A percentile compares a stretch with the other conserved stretches of the same genome.
Conservation (phyloP, 2,113 vertebrate species). For the Tetrao urogallus region DNA sequence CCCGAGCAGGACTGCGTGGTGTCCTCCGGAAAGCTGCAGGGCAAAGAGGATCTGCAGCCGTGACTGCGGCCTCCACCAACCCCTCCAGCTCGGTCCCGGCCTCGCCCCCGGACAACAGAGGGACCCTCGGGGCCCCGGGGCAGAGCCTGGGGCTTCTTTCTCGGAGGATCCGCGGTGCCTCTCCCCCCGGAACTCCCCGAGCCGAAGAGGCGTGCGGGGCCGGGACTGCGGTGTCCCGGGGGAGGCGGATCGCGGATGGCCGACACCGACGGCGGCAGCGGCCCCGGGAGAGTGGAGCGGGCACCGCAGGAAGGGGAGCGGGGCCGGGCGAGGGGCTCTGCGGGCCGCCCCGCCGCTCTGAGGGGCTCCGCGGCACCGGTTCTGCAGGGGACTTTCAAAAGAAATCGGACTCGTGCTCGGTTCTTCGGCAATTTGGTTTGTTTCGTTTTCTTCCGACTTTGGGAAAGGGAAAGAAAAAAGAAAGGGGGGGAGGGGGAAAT, state of each 20-base stretch:
- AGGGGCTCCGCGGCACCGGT: background rate
- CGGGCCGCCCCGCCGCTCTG: background rate
- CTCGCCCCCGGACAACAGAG: slow-evolving; percentile 64
- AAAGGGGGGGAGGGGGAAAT: rapidly evolving
- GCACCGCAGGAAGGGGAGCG: too few relatives aligned
- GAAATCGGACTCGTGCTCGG: background rate
- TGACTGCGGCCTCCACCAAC: background rate
- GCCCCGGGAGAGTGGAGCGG: background rate
- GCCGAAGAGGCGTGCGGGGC: rapidly evolving
- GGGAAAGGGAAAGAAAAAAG: too few relatives aligned
- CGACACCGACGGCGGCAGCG: too few relatives aligned
- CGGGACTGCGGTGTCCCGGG: background rate
- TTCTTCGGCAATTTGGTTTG: background rate
- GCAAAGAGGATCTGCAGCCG: slow-evolving; percentile 75
- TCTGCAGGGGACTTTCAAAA: background rate
- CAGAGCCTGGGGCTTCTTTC: background rate
- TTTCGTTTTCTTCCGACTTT: slow-evolving; percentile 3
- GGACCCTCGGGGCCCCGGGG: slow-evolving; percentile 49
- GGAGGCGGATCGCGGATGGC: too few relatives aligned
- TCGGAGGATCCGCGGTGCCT: background rate
- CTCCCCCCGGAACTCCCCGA: rapidly evolving
- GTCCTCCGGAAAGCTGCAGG: slow-evolving; percentile 84
- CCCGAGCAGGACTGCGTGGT: slow-evolving; percentile 93
- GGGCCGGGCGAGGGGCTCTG: background rate
- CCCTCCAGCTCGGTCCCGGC: slow-evolving; percentile 44